Percentiles rank a stretch among this genome's conserved stretches.
Conservation (phyloP, 2,113 vertebrate species). For the Malurus cyaneus region DNA sequence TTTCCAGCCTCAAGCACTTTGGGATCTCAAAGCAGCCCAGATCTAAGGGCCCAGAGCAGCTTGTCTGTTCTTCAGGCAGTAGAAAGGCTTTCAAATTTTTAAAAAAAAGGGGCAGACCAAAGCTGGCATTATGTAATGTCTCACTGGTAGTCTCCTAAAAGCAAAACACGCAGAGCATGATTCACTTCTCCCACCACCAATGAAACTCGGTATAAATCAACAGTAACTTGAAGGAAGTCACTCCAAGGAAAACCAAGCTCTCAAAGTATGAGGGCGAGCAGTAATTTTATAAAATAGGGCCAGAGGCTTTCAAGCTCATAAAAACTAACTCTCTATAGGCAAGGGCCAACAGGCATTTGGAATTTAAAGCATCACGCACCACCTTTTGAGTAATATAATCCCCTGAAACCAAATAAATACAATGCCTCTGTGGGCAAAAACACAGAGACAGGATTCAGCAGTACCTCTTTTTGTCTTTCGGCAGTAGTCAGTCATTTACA, state of each 20-base stretch:
- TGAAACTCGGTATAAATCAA: background rate
- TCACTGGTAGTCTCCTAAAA: background rate
- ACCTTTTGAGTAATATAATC: conserved; percentile 16
- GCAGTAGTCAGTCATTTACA: background rate
- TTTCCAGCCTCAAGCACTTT: background rate
- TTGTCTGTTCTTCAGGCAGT: background rate
- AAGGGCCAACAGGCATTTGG: background rate
- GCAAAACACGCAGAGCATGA: background rate
- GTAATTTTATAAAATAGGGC: background rate
- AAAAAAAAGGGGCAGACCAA: background rate
- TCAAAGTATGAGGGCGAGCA: background rate
- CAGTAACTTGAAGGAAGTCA: background rate
- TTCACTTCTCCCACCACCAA: background rate
- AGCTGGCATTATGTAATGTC: conserved; percentile 41
- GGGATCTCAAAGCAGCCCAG: background rate
- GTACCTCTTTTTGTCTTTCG: background rate
- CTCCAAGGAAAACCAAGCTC: conserved; percentile 13
- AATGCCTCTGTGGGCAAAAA: background rate
- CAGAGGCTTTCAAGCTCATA: background rate
- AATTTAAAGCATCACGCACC: background rate
- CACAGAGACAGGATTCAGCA: background rate
- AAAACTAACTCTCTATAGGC: background rate
- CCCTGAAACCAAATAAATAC: conserved; percentile 9
- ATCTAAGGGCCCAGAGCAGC: background rate
- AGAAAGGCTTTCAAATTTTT: background rate